A percentile compares a stretch with the other conserved stretches of the same genome.
Evolutionary conservation across 2,797 vertebrate species (phyloP).

Genomic region (Leptatherina wallacei): DNA sequence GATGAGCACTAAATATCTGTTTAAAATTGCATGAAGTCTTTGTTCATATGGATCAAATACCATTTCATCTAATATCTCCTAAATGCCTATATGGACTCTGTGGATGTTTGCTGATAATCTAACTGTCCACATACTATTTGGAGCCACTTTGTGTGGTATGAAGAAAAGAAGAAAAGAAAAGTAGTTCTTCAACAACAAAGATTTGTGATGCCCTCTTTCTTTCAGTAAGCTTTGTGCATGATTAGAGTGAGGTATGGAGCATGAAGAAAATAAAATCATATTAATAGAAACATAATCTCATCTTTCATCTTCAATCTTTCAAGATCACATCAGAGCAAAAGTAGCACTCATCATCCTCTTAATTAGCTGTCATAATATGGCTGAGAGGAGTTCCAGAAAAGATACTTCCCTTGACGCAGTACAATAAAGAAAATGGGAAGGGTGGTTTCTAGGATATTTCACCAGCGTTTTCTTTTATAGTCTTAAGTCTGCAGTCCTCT

Average conservation of each 20-base stretch:
- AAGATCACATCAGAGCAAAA: conserved; percentile 66
- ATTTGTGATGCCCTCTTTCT: conserved; percentile 28
- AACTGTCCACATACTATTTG: neutral
- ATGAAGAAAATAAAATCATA: conserved; percentile 59
- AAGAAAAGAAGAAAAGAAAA: neutral
- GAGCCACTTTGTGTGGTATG: neutral
- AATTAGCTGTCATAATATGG: conserved; percentile 84
- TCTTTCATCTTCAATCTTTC: conserved; percentile 70
- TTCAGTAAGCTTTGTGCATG: conserved; percentile 17
- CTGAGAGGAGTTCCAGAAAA: conserved; percentile 78
- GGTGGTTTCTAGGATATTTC: conserved; percentile 73
- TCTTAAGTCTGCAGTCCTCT: conserved; percentile 57
- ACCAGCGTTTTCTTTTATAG: conserved; percentile 51
- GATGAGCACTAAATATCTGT: no score
- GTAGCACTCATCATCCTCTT: conserved; percentile 79
- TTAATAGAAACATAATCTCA: conserved; percentile 76
- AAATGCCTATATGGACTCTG: neutral
- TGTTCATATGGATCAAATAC: neutral
- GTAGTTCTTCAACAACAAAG: neutral
- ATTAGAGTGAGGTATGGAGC: conserved; percentile 41
- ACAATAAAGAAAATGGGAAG: conserved; percentile 51
- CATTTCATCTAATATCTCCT: neutral
- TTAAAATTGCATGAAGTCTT: neutral
- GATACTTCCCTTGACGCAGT: conserved; percentile 71
- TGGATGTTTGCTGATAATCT: neutral